Evolutionary conservation across 1,140 invertebrate species (phyloP), one percentile per base, ranked within the genome.

Genomic region (Drosophila teissieri): DNA sequence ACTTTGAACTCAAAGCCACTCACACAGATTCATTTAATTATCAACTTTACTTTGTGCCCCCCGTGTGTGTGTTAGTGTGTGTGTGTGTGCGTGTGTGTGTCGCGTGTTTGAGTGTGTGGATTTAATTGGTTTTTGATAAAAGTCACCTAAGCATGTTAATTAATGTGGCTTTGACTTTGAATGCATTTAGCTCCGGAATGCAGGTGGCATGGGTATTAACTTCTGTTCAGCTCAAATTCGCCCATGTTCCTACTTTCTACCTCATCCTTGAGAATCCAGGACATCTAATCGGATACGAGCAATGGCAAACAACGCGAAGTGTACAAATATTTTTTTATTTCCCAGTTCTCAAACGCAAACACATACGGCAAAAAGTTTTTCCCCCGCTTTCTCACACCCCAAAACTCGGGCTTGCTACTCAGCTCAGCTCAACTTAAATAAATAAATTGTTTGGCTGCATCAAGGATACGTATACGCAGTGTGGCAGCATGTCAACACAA

Each of bases 71-170:
- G 27, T 14, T 1, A 4, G 12, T 12, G 36, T 37, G 36, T 36
- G n/a, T 15, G 39, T 40, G n/a, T 40, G 39, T 40, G 39, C n/a
- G 57, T 46, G n/a, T 19, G 19, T 61, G 53, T 75, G 73, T 57
- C 19, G 10, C 40, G 27, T 27, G 45, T 53, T 34, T 40, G 55
- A 52, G 19, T 61, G 53, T 75, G 73, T 57, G 62, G 65, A 74
- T 69, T 89, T 89, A 89, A 89, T 89, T 89, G 84, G 84, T 90
- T 89, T 86, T 90, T 89, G 73, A 89, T 90, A 89, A 89, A 89
- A 88, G 77, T 89, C 65, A 90, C 73, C 84, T 90, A 84, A 82
- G 85, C 84, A 89, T 89, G 80, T 73, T 89, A 89, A 89, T 89
- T 89, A 89, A 78, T 83, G 84, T 69, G 73, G 58, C 75, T 77